These are phyloP conservation scores for Cochlearius cochlearius DNA, from an alignment of 2,113 vertebrate genomes.

Conservation along the genomic window DNA sequence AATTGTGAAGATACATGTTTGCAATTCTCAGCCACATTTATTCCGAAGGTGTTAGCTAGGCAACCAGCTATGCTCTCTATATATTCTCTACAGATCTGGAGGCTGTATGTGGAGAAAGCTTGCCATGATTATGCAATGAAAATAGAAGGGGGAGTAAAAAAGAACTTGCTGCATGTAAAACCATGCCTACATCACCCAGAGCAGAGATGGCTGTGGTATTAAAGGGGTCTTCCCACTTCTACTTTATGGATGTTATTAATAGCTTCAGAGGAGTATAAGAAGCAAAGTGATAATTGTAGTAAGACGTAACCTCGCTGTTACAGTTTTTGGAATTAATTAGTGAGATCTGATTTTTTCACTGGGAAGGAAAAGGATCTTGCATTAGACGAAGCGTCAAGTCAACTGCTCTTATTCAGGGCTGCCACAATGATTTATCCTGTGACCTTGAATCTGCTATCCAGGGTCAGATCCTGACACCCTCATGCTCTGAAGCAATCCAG, in stretches of 20 bases:
- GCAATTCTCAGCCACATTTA: not conserved
- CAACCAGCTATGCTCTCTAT: slow-evolving; percentile 26
- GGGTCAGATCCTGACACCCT: not conserved
- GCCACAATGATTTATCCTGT: not conserved
- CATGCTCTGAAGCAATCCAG: not conserved
- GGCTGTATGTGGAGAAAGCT: slow-evolving; percentile 53
- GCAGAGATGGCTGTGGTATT: not conserved
- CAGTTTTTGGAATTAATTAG: not conserved
- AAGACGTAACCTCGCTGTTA: not conserved
- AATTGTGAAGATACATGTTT: not conserved
- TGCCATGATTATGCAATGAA: slow-evolving; percentile 62
- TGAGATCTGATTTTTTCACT: not conserved
- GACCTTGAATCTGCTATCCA: slow-evolving; percentile 38
- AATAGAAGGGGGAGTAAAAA: slow-evolving; percentile 56
- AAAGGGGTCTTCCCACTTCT: not conserved
- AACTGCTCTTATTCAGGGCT: not conserved
- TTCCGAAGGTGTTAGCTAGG: slow-evolving; percentile 61
- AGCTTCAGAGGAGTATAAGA: not conserved
- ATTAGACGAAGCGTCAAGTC: not conserved
- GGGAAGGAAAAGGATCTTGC: not conserved
- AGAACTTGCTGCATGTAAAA: slow-evolving; percentile 47
- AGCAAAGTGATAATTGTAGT: not conserved
- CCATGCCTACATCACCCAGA: slow-evolving; percentile 16
- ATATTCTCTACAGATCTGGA: slow-evolving; percentile 46
- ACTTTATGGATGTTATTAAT: not conserved